Percentiles rank a stretch among this genome's conserved stretches.
Evolutionary conservation across 1,140 invertebrate genomes (phyloP).

Genomic region (Drosophila nebulosa): DNA sequence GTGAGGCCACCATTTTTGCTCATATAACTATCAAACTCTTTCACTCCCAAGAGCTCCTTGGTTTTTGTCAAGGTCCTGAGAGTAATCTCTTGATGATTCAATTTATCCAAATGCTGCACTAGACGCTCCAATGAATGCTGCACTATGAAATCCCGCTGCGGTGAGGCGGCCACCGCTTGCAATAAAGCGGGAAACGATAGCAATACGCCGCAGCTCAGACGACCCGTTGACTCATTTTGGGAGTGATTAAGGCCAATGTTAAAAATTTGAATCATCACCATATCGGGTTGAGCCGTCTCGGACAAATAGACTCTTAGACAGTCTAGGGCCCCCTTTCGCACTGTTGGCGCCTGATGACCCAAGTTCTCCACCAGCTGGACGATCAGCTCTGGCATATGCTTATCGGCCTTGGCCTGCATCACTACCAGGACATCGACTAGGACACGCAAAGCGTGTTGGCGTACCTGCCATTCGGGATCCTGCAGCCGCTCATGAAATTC

Average conservation of each 20-base stretch:
- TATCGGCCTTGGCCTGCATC: conserved; percentile 84
- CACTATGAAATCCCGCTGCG: conserved; percentile 79
- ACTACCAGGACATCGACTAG: conserved; percentile 88
- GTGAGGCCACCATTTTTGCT: conserved; percentile 82
- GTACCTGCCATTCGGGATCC: conserved; percentile 90
- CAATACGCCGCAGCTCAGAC: conserved; percentile 86
- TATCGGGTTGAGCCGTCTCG: conserved; percentile 84
- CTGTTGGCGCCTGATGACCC: conserved; percentile 88
- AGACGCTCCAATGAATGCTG: conserved; percentile 83
- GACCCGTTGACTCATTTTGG: conserved; percentile 83
- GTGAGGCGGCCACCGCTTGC: conserved; percentile 81
- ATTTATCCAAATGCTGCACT: conserved; percentile 85
- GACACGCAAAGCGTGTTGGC: conserved; percentile 89
- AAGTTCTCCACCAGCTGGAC: conserved; percentile 87
- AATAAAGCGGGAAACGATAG: conserved; percentile 86
- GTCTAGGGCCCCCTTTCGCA: conserved; percentile 88
- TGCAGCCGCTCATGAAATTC: conserved; percentile 87
- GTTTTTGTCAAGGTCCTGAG: conserved; percentile 86
- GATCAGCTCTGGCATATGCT: conserved; percentile 82
- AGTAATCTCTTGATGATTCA: conserved; percentile 86
- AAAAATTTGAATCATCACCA: conserved; percentile 84
- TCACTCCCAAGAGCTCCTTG: conserved; percentile 84
- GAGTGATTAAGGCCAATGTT: conserved; percentile 84
- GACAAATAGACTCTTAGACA: conserved; percentile 86
- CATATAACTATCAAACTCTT: conserved; percentile 84